These are phyloP conservation scores for Sphinx pinastri DNA, from an alignment of 2,888 invertebrate genomes.

Conservation along the genomic window DNA sequence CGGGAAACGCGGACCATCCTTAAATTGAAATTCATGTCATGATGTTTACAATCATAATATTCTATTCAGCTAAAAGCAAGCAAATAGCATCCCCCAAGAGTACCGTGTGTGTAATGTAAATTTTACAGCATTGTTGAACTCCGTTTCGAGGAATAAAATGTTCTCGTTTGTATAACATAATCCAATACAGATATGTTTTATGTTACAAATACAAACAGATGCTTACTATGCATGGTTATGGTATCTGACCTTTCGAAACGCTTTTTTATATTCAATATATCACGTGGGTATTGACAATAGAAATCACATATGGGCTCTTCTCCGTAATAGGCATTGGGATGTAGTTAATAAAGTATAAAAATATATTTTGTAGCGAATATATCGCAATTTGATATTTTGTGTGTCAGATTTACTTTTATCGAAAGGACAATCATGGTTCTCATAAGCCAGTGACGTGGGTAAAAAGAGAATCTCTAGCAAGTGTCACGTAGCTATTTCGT, in stretches of 20 bases:
- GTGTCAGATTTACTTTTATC: not conserved
- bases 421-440: not conserved
- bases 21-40: slow-evolving; percentile 64
- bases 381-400: not conserved
- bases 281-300: slow-evolving; percentile 19
- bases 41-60: slow-evolving; percentile 57
- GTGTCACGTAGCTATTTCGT: slow-evolving; percentile 50
- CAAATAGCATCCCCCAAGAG: slow-evolving; percentile 47
- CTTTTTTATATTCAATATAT: slow-evolving; percentile 20
- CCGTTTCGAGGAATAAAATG: slow-evolving; percentile 41
- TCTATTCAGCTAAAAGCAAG: slow-evolving; percentile 60
- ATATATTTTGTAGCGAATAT: not conserved
- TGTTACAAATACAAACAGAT: slow-evolving; percentile 27
- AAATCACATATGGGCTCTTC: slow-evolving; percentile 16
- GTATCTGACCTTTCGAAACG: slow-evolving; percentile 22
- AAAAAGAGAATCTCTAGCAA: slow-evolving; percentile 19
- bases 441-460: slow-evolving; percentile 5
- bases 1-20: slow-evolving; percentile 47
- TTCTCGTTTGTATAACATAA: slow-evolving; percentile 37
- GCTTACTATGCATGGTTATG: slow-evolving; percentile 24
- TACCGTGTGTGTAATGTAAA: slow-evolving; percentile 49
- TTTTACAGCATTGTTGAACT: slow-evolving; percentile 46
- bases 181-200: slow-evolving; percentile 34
- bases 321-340: slow-evolving; percentile 5
- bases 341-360: not conserved